phyloP scores from a whole-genome alignment of 1,140 invertebrate genomes.

The Euwallacea similis region DNA sequence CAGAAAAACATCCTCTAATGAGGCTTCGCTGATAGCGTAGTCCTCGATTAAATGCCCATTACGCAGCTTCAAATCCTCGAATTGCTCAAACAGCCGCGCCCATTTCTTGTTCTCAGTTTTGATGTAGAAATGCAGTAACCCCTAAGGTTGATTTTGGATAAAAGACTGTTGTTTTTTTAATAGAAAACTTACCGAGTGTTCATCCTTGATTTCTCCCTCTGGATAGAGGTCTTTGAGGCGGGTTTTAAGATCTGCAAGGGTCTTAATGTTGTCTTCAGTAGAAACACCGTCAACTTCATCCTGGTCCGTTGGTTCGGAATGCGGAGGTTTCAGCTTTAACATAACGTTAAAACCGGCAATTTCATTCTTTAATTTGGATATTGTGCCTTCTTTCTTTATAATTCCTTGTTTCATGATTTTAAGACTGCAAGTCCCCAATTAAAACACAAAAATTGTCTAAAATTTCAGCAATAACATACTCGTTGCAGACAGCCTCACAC shows the following conservation, averaged over 20 bases:
- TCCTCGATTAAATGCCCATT: slow-evolving; percentile 32
- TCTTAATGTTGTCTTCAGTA: not conserved
- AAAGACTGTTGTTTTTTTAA: not conserved
- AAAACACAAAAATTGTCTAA: not conserved
- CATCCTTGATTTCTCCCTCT: slow-evolving; percentile 15
- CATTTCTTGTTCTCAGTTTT: slow-evolving; percentile 14
- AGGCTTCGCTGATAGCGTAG: slow-evolving; percentile 39
- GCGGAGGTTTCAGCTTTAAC: slow-evolving; percentile 48
- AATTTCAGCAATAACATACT: slow-evolving; percentile 38
- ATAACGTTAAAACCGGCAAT: slow-evolving; percentile 57
- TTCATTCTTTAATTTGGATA: slow-evolving; percentile 56
- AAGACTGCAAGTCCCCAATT: slow-evolving; percentile 55
- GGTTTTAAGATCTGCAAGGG: not conserved
- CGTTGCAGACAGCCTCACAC: slow-evolving; percentile 75
- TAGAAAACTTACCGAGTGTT: slow-evolving; percentile 15
- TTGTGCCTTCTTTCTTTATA: slow-evolving; percentile 59
- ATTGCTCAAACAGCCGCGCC: slow-evolving; percentile 19
- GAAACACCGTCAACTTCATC: slow-evolving; percentile 8
- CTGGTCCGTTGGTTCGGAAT: not conserved
- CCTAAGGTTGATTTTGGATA: slow-evolving; percentile 8
- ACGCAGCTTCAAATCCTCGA: slow-evolving; percentile 15
- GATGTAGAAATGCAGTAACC: slow-evolving; percentile 26
- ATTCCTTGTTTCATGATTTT: slow-evolving; percentile 82
- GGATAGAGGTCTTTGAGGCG: not conserved
- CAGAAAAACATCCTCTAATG: slow-evolving; percentile 42